Percentiles rank a stretch among this genome's conserved stretches.
Evolutionary conservation across 2,797 vertebrate species (phyloP).

Genomic region (Hyperoplus lanceolatus): DNA sequence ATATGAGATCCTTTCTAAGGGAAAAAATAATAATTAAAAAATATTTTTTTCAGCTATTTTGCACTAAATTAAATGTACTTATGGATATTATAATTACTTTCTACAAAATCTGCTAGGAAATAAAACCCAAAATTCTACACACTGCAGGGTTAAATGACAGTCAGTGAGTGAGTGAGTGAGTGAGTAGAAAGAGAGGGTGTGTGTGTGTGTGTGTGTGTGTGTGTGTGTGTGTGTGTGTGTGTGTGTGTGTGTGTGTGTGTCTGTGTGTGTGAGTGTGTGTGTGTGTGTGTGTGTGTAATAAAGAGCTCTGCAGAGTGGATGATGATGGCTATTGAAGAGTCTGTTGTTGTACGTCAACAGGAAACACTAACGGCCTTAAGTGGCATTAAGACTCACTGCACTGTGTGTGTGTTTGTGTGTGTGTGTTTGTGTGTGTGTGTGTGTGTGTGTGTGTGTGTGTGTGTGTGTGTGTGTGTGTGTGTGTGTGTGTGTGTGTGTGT

Average conservation of each 20-base stretch:
- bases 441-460: not conserved
- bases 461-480: not conserved
- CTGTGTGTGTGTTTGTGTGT: constrained; percentile 15
- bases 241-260: constrained; percentile 13
- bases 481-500: not conserved
- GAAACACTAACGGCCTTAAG: constrained; percentile 71
- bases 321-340: constrained; percentile 66
- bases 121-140: too few relatives aligned
- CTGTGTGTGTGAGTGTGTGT: constrained; percentile 5
- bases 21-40: too few relatives aligned
- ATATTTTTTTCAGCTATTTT: too few relatives aligned
- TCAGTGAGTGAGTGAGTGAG: too few relatives aligned
- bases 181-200: too few relatives aligned
- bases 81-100: too few relatives aligned
- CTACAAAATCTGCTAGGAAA: too few relatives aligned
- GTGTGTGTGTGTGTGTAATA: constrained; percentile 28
- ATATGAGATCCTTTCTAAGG: too few relatives aligned
- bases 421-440: constrained; percentile 14
- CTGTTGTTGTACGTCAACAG: constrained; percentile 65
- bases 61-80: too few relatives aligned
- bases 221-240: not conserved
- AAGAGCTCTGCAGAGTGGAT: constrained; percentile 69
- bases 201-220: not conserved
- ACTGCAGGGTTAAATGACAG: too few relatives aligned
- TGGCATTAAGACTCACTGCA: constrained; percentile 49